Evolutionary conservation across 2,113 vertebrate genomes (phyloP), one percentile per base, ranked within the genome.

Genomic region (Hirundichthys speculiger): DNA sequence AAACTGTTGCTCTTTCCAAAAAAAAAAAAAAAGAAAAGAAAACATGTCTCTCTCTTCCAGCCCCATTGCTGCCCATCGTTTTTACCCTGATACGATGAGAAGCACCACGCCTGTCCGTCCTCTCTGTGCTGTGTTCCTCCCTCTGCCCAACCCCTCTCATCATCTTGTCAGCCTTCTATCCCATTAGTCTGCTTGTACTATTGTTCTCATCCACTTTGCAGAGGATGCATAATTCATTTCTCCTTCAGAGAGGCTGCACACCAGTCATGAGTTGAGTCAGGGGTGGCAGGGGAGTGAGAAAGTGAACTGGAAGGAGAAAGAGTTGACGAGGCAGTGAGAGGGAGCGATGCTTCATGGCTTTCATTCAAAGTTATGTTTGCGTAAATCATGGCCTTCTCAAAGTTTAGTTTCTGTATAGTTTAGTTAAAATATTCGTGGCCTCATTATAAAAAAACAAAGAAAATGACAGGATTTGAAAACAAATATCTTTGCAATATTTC

Each of bases 341-440:
- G 67, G 65, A 85, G 79, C 61, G 34, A 43, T 2, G 59, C 64
- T 84, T 57, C 88, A 87, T 92, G 92, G 82, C 11, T 1, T 12
- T 90, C 83, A 92, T 93, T 85, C 80, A 72, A 92, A 93, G 84
- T 88, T n/a, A 57, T 46, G 62, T 82, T 83, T 88, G 79, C 88
- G 87, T 83, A 34, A 69, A 75, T 59, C 67, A 52, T 62, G 59
- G 42, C 45, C 19, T 15, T 1, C 68, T 82, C 57, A 19, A 41
- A 11, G 18, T 39, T 39, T 41, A 2, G 10, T 1, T 45, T 19
- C 16, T 1, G 10, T 11, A 2, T 45, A 7, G 30, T 7, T 34
- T n/a, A n/a, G n/a, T n/a, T n/a, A n/a, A n/a, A n/a, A n/a, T n/a
- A n/a, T n/a, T n/a, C n/a, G n/a, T n/a, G n/a, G n/a, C n/a, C n/a